A percentile compares a stretch with the other conserved stretches of the same genome.
phyloP scores from a whole-genome alignment of 2,113 vertebrate genomes.

The Sapajus apella region DNA sequence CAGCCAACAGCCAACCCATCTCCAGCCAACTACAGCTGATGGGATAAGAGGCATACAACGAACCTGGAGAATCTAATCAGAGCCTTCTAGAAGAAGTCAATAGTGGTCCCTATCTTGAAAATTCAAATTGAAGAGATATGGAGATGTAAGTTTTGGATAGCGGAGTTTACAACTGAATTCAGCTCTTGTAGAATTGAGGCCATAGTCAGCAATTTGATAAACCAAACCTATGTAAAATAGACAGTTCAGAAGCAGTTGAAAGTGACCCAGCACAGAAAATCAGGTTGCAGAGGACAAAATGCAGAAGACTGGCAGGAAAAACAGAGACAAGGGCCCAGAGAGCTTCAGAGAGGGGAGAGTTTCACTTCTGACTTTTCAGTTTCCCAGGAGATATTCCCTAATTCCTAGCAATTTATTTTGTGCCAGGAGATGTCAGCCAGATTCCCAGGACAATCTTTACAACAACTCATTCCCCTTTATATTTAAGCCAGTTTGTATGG shows the following conservation, averaged over 20 bases:
- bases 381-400: not conserved
- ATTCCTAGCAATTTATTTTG: not conserved
- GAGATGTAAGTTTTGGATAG: not conserved
- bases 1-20: not conserved
- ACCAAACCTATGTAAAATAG: not conserved
- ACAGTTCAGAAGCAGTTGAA: not conserved
- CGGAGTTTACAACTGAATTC: not conserved
- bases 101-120: not conserved
- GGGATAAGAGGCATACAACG: not conserved
- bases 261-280: not conserved
- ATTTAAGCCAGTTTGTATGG: conserved; percentile 1
- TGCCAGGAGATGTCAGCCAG: conserved; percentile 1
- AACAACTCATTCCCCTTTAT: conserved; percentile 2
- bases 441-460: conserved; percentile 25
- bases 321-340: not conserved
- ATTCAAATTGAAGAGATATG: not conserved
- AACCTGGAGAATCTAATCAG: not conserved
- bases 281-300: not conserved
- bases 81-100: not conserved
- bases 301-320: not conserved
- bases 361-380: not conserved
- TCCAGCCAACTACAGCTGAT: not conserved
- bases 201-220: not conserved
- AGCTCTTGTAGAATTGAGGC: not conserved
- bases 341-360: not conserved